These are phyloP conservation scores for Siderastrea radians DNA, from an alignment of 92 coral and sea anemone species.

Conservation along the genomic window DNA sequence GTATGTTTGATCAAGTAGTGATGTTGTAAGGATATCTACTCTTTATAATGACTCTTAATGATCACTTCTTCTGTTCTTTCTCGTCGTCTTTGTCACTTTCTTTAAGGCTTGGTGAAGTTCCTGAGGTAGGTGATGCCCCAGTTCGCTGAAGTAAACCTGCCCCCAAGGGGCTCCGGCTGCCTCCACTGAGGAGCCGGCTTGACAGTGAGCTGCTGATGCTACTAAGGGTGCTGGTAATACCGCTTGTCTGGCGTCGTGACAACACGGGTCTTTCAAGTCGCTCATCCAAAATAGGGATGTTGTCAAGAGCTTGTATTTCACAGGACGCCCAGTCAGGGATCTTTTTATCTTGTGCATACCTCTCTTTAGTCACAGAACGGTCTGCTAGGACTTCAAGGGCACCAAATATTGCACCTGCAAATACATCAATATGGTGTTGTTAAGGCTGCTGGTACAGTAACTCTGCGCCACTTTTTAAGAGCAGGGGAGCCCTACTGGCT, in stretches of 20 bases:
- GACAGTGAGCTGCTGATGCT: constrained; percentile 88
- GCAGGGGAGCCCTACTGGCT: no score
- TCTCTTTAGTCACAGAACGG: constrained; percentile 88
- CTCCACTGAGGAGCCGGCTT: constrained; percentile 82
- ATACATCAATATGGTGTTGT: not conserved
- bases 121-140: constrained; percentile 32
- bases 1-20: no score
- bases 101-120: constrained; percentile 58
- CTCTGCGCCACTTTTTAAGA: no score
- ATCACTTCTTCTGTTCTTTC: constrained; percentile 85
- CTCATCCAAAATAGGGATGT: constrained; percentile 69
- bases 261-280: constrained; percentile 85
- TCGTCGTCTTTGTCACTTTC: constrained; percentile 61
- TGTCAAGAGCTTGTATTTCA: constrained; percentile 75
- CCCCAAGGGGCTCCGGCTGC: constrained; percentile 62
- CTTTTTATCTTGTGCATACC: constrained; percentile 83
- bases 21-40: not conserved
- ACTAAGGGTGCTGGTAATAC: constrained; percentile 90
- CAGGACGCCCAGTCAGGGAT: constrained; percentile 97
- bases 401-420: constrained; percentile 97
- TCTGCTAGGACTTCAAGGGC: constrained; percentile 95
- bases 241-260: constrained; percentile 93
- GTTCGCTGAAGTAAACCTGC: constrained; percentile 47
- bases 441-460: no score
- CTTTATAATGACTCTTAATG: constrained; percentile 61